phyloP scores from a whole-genome alignment of 2,888 invertebrate species.

The Pyrochroa serraticornis region DNA sequence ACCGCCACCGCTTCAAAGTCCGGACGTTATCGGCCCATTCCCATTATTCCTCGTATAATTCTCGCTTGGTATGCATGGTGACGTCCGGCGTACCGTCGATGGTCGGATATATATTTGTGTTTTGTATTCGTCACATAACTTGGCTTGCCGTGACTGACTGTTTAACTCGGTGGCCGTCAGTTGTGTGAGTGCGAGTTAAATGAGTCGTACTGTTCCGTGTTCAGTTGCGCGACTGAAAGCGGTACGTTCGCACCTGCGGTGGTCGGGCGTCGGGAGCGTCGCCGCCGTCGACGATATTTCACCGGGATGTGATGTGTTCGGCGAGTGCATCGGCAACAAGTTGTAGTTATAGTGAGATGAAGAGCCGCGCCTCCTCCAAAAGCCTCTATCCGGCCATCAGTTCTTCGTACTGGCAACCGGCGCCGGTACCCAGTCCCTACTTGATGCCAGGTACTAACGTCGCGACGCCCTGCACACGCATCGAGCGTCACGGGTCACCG shows the following conservation, averaged over 20 bases:
- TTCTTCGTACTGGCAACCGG: constrained; percentile 84
- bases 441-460: constrained; percentile 77
- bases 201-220: constrained; percentile 45
- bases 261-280: constrained; percentile 9
- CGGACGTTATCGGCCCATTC: no score
- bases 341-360: constrained; percentile 46
- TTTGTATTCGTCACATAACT: constrained; percentile 56
- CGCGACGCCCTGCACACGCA: neutral
- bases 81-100: constrained; percentile 39
- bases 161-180: constrained; percentile 18
- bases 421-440: constrained; percentile 80
- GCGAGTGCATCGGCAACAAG: constrained; percentile 28
- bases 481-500: neutral
- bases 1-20: no score
- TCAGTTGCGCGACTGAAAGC: constrained; percentile 50
- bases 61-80: constrained; percentile 18
- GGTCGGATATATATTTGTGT: constrained; percentile 24
- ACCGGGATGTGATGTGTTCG: constrained; percentile 23
- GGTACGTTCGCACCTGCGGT: constrained; percentile 41
- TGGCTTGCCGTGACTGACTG: constrained; percentile 46
- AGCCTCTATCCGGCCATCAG: constrained; percentile 76
- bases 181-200: constrained; percentile 39
- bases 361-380: constrained; percentile 49
- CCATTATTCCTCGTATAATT: neutral
- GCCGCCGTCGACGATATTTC: constrained; percentile 16